phyloP scores from a whole-genome alignment of 2,113 vertebrate genomes.

The Catagonus wagneri region DNA sequence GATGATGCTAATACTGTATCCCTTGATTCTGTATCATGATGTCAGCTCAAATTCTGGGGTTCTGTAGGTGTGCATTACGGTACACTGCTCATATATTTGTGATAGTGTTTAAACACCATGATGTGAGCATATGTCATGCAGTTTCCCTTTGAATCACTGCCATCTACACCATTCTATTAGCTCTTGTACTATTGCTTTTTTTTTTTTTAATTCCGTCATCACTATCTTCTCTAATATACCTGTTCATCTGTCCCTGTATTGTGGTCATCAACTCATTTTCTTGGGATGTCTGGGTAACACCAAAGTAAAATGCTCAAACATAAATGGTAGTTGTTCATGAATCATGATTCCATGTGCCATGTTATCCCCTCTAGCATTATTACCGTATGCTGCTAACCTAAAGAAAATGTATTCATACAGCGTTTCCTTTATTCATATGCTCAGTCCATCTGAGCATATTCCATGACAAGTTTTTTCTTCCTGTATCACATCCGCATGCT shows the following conservation, averaged over 20 bases:
- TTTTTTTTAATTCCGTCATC: background rate
- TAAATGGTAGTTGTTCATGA: constrained; percentile 12
- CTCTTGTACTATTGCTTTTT: background rate
- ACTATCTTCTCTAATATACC: background rate
- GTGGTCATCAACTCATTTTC: constrained; percentile 3
- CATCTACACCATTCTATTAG: constrained; percentile 2
- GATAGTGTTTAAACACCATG: background rate
- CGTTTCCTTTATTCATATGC: constrained; percentile 11
- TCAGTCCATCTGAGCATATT: background rate
- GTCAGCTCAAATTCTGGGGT: background rate
- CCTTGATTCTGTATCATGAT: constrained; percentile 22
- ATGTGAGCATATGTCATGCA: background rate
- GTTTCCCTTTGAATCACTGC: background rate
- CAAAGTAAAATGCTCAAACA: constrained; percentile 43
- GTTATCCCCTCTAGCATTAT: constrained; percentile 12
- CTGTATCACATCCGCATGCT: background rate
- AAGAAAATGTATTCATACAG: background rate
- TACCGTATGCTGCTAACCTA: background rate
- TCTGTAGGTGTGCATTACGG: background rate
- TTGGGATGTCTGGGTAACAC: background rate
- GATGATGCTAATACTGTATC: background rate
- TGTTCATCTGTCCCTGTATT: background rate
- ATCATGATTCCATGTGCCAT: background rate
- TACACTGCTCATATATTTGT: background rate
- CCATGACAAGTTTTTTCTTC: background rate